Evolutionary conservation across 2,113 vertebrate genomes (phyloP).

Genomic region (Lanius ludovicianus): DNA sequence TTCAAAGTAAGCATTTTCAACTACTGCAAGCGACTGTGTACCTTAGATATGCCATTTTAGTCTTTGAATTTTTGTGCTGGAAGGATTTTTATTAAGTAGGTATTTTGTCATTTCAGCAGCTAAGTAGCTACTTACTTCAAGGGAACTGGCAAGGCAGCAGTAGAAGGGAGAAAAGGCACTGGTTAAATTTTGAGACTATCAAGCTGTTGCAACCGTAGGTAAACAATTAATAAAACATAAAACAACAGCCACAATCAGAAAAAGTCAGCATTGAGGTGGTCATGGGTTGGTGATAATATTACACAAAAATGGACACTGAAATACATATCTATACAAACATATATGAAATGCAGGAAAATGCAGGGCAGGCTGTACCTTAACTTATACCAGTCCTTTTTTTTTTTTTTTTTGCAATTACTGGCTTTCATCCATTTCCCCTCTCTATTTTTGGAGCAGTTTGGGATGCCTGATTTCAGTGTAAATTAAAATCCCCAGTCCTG

Average conservation of each 20-base stretch:
- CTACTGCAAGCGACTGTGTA: neutral
- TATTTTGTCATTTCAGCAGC: constrained; percentile 5
- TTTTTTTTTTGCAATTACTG: neutral
- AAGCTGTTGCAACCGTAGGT: neutral
- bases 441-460: neutral
- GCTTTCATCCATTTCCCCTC: neutral
- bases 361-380: neutral
- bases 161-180: neutral
- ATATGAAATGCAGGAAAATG: neutral
- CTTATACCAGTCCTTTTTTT: neutral
- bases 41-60: neutral
- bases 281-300: neutral
- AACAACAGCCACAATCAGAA: neutral
- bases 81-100: neutral
- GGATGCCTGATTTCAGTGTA: neutral
- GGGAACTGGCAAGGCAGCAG: neutral
- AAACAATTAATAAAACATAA: neutral
- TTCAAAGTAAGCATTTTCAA: constrained; percentile 27
- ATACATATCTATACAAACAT: neutral
- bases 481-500: neutral
- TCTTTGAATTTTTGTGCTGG: neutral
- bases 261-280: neutral
- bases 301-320: neutral
- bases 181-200: neutral
- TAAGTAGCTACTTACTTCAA: neutral